Percentiles rank a stretch among this genome's conserved stretches.
Evolutionary conservation across 2,888 invertebrate genomes (phyloP).

Genomic region (Epirrhoe alternata): DNA sequence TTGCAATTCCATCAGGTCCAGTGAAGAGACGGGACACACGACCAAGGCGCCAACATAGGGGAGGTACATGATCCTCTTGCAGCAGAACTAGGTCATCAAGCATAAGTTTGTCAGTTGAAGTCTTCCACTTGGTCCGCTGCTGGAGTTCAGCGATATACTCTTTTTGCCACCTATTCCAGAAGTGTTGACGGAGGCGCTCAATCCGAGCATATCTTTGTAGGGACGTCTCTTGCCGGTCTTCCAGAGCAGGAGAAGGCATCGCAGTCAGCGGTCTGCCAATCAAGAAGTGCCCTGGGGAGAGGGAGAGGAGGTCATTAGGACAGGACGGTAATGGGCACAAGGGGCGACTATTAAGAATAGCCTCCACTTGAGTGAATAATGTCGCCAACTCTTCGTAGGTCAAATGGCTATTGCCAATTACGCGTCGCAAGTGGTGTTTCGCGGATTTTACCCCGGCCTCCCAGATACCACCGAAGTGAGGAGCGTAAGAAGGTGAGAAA

Average conservation of each 20-base stretch:
- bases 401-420: constrained; percentile 33
- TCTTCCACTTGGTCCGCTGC: no score
- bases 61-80: neutral
- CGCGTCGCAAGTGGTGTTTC: constrained; percentile 36
- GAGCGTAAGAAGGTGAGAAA: constrained; percentile 29
- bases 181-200: no score
- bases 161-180: no score
- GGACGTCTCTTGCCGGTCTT: no score
- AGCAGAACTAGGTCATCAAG: neutral
- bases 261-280: no score
- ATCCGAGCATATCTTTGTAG: no score
- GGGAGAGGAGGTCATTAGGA: constrained; percentile 7
- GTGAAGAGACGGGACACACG: no score
- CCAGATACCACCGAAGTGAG: constrained; percentile 40
- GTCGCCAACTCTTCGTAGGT: constrained; percentile 42
- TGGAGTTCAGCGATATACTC: no score
- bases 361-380: constrained; percentile 27
- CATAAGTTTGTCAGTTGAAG: no score
- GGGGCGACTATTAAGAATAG: constrained; percentile 1
- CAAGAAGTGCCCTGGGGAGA: no score
- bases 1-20: no score
- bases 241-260: no score
- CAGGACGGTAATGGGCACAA: neutral
- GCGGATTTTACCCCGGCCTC: constrained; percentile 35
- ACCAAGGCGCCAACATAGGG: neutral